A percentile compares a stretch with the other conserved stretches of the same genome.
These are phyloP conservation scores for Axea sp. DNA, from an alignment of 2,888 invertebrate genomes.

Conservation along the genomic window DNA sequence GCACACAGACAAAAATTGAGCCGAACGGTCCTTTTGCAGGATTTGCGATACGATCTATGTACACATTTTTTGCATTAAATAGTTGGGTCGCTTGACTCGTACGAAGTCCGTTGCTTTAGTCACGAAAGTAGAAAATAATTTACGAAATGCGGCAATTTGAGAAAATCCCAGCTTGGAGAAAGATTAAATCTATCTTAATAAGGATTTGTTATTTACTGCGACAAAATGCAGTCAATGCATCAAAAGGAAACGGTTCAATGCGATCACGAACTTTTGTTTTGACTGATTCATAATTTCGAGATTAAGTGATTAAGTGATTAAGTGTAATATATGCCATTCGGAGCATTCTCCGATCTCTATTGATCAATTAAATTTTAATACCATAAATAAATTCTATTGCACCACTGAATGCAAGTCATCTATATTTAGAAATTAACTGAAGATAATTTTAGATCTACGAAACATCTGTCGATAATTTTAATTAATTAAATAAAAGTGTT, in stretches of 20 bases:
- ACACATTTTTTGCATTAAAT: conserved; percentile 27
- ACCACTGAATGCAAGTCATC: too few species aligned
- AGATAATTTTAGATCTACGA: too few species aligned
- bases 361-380: too few species aligned
- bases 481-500: too few species aligned
- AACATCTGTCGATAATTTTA: too few species aligned
- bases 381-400: too few species aligned
- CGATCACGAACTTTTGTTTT: neutral
- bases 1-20: conserved; percentile 31
- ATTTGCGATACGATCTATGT: conserved; percentile 10
- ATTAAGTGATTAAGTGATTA: conserved; percentile 2
- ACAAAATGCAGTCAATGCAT: neutral
- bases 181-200: conserved; percentile 20
- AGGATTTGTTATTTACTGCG: conserved; percentile 10
- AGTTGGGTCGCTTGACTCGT: neutral
- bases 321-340: too few species aligned
- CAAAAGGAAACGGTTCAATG: neutral
- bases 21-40: too few species aligned
- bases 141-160: conserved; percentile 19
- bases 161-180: neutral
- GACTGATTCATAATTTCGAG: conserved; percentile 1
- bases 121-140: conserved; percentile 30
- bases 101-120: conserved; percentile 20
- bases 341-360: too few species aligned
- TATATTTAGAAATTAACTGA: too few species aligned